These are phyloP conservation scores for Cryptotermes secundus DNA, from an alignment of 1,140 invertebrate species.

Conservation along the genomic window DNA sequence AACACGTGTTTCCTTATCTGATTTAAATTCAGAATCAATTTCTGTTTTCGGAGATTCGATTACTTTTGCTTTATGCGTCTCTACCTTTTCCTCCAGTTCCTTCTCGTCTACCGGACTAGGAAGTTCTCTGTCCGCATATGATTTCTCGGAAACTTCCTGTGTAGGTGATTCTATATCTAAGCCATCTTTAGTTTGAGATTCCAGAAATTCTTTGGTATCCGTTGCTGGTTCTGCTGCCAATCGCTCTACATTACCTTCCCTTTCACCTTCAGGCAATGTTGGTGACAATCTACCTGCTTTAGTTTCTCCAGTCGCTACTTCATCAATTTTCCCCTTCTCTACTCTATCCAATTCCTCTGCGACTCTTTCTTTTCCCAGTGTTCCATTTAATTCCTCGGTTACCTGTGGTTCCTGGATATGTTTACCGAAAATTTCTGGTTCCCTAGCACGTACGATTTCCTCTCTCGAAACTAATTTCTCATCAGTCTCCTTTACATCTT, in stretches of 20 bases:
- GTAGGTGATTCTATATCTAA: not conserved
- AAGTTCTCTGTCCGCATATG: conserved; percentile 34
- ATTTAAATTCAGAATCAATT: not conserved
- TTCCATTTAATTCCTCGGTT: not conserved
- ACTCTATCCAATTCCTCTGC: conserved; percentile 31
- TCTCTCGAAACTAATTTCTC: not conserved
- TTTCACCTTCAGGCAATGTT: too few species aligned
- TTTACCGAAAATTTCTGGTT: not conserved
- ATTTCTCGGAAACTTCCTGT: conserved; percentile 30
- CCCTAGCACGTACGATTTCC: not conserved
- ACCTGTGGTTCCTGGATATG: too few species aligned
- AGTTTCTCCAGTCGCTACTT: not conserved
- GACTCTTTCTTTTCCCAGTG: not conserved
- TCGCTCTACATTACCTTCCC: too few species aligned
- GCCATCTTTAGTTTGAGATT: conserved; percentile 25
- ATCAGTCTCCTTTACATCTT: not conserved
- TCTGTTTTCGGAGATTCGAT: not conserved
- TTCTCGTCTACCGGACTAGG: not conserved
- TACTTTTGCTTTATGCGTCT: not conserved
- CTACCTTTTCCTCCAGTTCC: not conserved
- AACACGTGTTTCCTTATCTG: too few species aligned
- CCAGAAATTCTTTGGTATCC: not conserved
- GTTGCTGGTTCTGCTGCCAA: too few species aligned
- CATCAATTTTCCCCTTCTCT: conserved; percentile 27
- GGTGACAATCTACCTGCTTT: not conserved